Evolutionary conservation across 2,888 invertebrate species (phyloP).

Genomic region (Drosophila anomalata): DNA sequence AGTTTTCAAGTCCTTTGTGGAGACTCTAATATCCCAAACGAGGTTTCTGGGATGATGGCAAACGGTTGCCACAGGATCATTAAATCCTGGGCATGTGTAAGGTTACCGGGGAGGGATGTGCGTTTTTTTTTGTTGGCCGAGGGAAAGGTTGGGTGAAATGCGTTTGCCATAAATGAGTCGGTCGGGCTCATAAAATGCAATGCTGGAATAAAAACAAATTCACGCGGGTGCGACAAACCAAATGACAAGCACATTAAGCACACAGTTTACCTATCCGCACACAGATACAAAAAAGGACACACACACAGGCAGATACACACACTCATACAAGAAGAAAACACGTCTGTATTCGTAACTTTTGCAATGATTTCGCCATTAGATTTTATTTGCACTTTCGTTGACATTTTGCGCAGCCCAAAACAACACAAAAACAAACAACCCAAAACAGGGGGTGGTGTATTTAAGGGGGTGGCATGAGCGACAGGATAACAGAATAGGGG

Average conservation of each 20-base stretch:
- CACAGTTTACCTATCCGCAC: conserved; percentile 21
- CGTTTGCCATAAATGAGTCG: conserved; percentile 52
- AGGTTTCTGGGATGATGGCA: conserved; percentile 35
- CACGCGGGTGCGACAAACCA: conserved; percentile 75
- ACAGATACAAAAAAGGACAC: not conserved
- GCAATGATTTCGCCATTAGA: conserved; percentile 80
- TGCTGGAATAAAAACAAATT: conserved; percentile 77
- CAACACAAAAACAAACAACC: conserved; percentile 34
- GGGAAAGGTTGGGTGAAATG: conserved; percentile 31
- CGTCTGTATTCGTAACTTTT: conserved; percentile 57
- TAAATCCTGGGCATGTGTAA: conserved; percentile 14
- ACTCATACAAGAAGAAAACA: conserved; percentile 11
- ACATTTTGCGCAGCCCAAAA: conserved; percentile 70
- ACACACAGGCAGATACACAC: conserved; percentile 2
- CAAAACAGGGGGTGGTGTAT: conserved; percentile 24
- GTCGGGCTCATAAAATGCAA: conserved; percentile 75
- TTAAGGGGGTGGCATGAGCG: not conserved
- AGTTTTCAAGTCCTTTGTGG: no score
- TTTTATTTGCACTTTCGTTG: conserved; percentile 80
- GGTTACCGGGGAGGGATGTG: not conserved
- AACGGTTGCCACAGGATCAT: conserved; percentile 36
- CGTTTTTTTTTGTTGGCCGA: not conserved
- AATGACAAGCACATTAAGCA: conserved; percentile 73
- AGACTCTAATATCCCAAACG: conserved; percentile 17
- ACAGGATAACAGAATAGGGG: conserved; percentile 4